Evolutionary conservation across 30 jellyfish, hydroid and myxozoan species (phyloP).

Genomic region (Nemopilema nomurai): DNA sequence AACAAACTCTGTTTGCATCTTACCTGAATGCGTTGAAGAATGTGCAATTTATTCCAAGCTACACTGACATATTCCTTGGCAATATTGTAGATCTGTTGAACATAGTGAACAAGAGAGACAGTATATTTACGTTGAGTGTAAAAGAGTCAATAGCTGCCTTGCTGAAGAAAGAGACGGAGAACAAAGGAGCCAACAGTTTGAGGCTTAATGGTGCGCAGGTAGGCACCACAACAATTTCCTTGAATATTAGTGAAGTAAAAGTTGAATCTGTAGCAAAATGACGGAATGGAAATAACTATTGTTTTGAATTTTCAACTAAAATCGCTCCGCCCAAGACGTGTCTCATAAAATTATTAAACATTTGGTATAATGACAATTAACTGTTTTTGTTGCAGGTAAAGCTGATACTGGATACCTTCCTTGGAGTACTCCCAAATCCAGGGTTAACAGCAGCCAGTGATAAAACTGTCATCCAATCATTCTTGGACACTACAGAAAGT

Average conservation of each 20-base stretch:
- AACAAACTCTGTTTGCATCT: constrained; percentile 2
- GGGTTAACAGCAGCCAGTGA: not conserved
- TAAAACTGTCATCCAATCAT: constrained; percentile 4
- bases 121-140: not conserved
- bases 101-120: not conserved
- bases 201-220: not conserved
- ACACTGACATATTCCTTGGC: constrained; percentile 18
- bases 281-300: no score
- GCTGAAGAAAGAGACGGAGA: not conserved
- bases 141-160: constrained; percentile 15
- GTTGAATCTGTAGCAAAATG: no score
- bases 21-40: constrained; percentile 23
- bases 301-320: no score
- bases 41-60: not conserved
- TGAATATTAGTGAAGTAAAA: not conserved
- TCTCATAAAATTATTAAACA: no score
- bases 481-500: constrained; percentile 5
- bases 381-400: not conserved
- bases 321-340: no score
- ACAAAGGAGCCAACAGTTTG: not conserved
- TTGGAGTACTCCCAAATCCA: constrained; percentile 17
- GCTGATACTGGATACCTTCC: constrained; percentile 24
- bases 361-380: not conserved
- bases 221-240: not conserved
- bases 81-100: constrained; percentile 8